Conservation (phyloP, 1,140 invertebrate genomes). For the Sweltsa coloradensis region DNA sequence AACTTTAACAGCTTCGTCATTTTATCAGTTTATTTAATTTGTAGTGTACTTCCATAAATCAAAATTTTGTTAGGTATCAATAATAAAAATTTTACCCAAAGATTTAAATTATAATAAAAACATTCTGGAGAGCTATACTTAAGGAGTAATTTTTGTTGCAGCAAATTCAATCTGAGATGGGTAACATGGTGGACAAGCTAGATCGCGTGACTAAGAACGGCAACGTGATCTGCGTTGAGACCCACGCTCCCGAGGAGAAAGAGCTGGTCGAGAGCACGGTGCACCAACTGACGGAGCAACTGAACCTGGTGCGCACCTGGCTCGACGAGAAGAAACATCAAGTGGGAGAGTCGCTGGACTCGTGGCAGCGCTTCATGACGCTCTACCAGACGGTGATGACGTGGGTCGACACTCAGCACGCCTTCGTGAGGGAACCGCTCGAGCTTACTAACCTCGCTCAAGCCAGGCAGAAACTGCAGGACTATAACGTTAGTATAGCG, state of each 20-base stretch:
- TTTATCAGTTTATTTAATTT: no score
- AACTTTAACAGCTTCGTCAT: no score
- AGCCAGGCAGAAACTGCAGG: constrained; percentile 71
- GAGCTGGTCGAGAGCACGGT: constrained; percentile 62
- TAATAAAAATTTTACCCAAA: no score
- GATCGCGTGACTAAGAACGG: constrained; percentile 67
- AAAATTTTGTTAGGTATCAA: no score
- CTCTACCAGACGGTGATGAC: constrained; percentile 65
- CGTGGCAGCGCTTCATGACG: constrained; percentile 74
- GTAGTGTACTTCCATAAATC: no score
- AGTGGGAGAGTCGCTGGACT: constrained; percentile 73
- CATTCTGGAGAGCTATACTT: no score
- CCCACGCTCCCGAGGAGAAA: constrained; percentile 61
- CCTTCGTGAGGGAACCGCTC: constrained; percentile 63
- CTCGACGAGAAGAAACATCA: constrained; percentile 67
- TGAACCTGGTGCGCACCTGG: constrained; percentile 56
- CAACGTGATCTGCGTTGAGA: constrained; percentile 63
- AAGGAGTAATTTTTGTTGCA: constrained; percentile 31
- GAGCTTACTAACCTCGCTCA: constrained; percentile 63
- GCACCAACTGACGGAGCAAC: constrained; percentile 58
- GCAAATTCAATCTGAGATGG: constrained; percentile 61
- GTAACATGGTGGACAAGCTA: constrained; percentile 56
- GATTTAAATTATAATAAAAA: no score
- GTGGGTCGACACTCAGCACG: constrained; percentile 72
- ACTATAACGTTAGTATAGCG: constrained; percentile 84